phyloP scores from a whole-genome alignment of 1,140 invertebrate genomes.

The Bradysia coprophila region DNA sequence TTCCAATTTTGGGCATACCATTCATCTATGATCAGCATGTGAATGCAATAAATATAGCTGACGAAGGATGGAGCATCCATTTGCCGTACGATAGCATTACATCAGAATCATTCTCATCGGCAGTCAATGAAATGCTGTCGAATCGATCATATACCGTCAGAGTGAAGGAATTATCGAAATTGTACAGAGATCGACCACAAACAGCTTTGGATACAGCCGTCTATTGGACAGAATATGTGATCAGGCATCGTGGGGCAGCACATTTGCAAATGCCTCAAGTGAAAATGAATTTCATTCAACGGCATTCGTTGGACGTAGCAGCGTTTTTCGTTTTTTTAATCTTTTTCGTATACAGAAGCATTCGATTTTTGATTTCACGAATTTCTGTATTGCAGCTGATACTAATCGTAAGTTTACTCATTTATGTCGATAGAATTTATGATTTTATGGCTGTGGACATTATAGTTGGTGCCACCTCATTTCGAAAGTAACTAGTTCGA shows the following conservation, averaged over 20 bases:
- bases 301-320: constrained; percentile 11
- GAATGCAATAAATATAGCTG: constrained; percentile 16
- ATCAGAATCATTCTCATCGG: neutral
- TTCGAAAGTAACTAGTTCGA: too few species aligned
- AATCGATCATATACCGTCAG: constrained; percentile 14
- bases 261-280: constrained; percentile 23
- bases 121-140: neutral
- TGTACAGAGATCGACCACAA: constrained; percentile 19
- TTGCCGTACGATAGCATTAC: neutral
- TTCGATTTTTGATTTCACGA: too few species aligned
- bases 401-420: too few species aligned
- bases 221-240: constrained; percentile 20
- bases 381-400: too few species aligned
- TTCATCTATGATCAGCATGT: constrained; percentile 28
- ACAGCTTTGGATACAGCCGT: constrained; percentile 11
- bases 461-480: too few species aligned
- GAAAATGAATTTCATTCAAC: constrained; percentile 12
- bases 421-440: too few species aligned
- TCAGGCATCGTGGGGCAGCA: constrained; percentile 25
- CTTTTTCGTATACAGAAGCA: too few species aligned
- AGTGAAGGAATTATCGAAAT: constrained; percentile 11
- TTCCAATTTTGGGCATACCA: constrained; percentile 18
- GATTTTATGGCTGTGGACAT: too few species aligned
- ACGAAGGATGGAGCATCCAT: neutral
- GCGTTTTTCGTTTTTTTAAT: neutral